These are phyloP conservation scores for Paedocypris sp. DNA, from an alignment of 2,113 vertebrate genomes.

Conservation along the genomic window DNA sequence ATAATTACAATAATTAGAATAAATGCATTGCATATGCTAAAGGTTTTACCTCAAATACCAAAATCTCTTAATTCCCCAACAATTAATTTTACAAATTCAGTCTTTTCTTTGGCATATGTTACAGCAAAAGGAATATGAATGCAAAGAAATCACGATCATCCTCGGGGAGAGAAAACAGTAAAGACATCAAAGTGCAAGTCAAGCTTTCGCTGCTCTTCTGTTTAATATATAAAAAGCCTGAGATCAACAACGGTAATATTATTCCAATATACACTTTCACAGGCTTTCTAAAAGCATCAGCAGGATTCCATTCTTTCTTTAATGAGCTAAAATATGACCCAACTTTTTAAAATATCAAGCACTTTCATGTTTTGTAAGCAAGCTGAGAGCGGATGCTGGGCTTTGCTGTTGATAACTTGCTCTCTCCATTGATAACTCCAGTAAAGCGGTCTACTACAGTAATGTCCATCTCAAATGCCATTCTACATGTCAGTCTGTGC, in stretches of 20 bases:
- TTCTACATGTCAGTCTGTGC: not conserved
- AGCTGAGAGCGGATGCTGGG: not conserved
- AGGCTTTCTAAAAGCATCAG: too few relatives aligned
- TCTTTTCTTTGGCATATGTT: not conserved
- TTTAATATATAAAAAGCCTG: too few relatives aligned
- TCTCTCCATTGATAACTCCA: not conserved
- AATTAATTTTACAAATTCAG: too few relatives aligned
- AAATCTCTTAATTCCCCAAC: too few relatives aligned
- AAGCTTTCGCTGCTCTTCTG: too few relatives aligned
- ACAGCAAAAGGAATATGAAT: not conserved
- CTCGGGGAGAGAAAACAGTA: not conserved
- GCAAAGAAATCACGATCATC: not conserved
- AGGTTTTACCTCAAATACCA: too few relatives aligned
- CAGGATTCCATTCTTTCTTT: too few relatives aligned
- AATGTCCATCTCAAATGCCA: not conserved
- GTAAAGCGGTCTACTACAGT: not conserved
- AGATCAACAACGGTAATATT: too few relatives aligned
- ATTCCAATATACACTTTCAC: too few relatives aligned
- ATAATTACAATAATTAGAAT: too few relatives aligned
- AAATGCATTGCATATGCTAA: too few relatives aligned
- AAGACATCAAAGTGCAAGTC: not conserved
- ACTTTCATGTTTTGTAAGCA: not conserved
- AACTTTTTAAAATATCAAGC: not conserved
- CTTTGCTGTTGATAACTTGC: constrained; percentile 20
- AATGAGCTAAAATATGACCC: not conserved